These are phyloP conservation scores for Drosophila limbata DNA, from an alignment of 2,888 invertebrate species.

Conservation along the genomic window DNA sequence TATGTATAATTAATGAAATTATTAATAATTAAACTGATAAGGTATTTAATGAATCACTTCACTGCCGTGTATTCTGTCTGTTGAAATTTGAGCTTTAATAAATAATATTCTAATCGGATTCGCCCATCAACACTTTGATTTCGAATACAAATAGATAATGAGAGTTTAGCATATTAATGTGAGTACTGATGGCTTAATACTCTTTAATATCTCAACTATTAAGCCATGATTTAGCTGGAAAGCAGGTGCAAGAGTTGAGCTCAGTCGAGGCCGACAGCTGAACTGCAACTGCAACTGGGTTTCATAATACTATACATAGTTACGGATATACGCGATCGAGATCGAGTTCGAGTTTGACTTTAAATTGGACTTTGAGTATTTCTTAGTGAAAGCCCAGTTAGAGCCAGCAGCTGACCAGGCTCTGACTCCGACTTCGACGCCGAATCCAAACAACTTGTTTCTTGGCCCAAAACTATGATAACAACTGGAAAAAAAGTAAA, in stretches of 20 bases:
- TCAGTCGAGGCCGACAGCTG: conserved; percentile 8
- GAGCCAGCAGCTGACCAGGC: background rate
- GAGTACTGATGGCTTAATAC: conserved; percentile 7
- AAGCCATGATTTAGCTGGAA: conserved; percentile 11
- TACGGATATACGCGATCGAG: conserved; percentile 28
- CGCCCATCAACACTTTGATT: background rate
- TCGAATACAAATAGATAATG: background rate
- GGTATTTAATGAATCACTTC: conserved; percentile 14
- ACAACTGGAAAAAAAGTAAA: conserved; percentile 17
- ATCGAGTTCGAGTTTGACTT: conserved; percentile 5
- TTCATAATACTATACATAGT: conserved; percentile 54
- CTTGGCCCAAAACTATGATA: conserved; percentile 16
- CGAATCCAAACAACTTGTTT: conserved; percentile 49
- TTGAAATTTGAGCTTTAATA: background rate
- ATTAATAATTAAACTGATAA: conserved; percentile 6
- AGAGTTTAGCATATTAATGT: conserved; percentile 6
- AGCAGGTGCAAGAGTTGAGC: conserved; percentile 26
- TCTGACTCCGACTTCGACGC: background rate
- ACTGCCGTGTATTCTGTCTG: background rate
- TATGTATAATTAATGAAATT: conserved; percentile 1
- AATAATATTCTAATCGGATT: background rate
- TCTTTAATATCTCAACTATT: background rate
- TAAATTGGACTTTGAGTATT: conserved; percentile 9
- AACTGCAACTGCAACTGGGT: conserved; percentile 35
- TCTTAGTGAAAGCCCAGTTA: conserved; percentile 62